Evolutionary conservation across 1,140 invertebrate genomes (phyloP).

Genomic region (Calycopis cecrops): DNA sequence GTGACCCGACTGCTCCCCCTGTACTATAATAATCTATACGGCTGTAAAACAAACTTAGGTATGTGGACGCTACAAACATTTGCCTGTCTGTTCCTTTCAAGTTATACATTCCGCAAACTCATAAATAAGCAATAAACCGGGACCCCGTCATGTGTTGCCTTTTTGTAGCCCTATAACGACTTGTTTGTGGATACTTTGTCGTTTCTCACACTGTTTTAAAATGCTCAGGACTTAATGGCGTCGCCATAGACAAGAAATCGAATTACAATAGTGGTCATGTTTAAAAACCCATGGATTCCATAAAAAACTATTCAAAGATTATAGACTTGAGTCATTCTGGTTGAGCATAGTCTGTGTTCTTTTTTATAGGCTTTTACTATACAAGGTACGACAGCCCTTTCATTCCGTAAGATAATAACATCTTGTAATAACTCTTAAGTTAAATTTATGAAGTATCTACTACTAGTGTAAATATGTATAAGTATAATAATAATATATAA

Average conservation of each 20-base stretch:
- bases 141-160: not conserved
- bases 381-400: no score
- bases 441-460: no score
- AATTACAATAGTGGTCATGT: constrained; percentile 5
- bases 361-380: no score
- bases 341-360: no score
- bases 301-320: not conserved
- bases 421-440: no score
- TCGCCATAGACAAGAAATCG: constrained; percentile 1
- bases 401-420: no score
- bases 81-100: constrained; percentile 8
- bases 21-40: no score
- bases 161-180: constrained; percentile 5
- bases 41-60: no score
- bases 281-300: constrained; percentile 3
- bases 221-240: constrained; percentile 2
- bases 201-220: constrained; percentile 11
- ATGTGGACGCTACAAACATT: not conserved
- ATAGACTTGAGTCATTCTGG: no score
- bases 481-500: no score
- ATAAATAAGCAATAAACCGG: constrained; percentile 11
- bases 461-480: no score
- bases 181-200: constrained; percentile 2
- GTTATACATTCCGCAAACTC: constrained; percentile 5
- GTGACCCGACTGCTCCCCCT: no score